Conservation (phyloP, 2,113 vertebrate species). For the Amazona vittata region DNA sequence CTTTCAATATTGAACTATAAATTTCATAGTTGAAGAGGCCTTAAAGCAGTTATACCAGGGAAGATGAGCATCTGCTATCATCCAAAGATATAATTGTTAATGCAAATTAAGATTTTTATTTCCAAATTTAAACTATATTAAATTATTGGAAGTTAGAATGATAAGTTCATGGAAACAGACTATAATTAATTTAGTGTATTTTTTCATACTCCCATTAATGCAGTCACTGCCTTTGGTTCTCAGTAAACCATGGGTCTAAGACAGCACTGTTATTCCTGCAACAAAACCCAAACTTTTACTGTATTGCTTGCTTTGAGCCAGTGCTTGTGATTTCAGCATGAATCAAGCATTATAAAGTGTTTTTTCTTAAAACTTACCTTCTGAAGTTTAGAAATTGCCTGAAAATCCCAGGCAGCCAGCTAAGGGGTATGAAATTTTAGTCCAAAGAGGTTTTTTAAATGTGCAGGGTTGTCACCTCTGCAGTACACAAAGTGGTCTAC, state of each 20-base stretch:
- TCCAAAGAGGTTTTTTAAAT: not conserved
- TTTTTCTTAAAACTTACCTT: not conserved
- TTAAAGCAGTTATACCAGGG: not conserved
- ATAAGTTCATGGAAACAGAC: not conserved
- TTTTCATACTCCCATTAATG: not conserved
- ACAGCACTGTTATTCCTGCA: not conserved
- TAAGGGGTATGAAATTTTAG: not conserved
- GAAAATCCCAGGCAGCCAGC: not conserved
- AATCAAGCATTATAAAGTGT: fast-evolving
- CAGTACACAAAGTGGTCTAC: not conserved
- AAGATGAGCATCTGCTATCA: not conserved
- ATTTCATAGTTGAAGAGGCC: not conserved
- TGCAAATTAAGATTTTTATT: not conserved
- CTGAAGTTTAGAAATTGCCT: not conserved
- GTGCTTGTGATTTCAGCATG: not conserved
- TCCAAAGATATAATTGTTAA: not conserved
- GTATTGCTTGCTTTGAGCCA: not conserved
- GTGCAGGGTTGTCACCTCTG: not conserved
- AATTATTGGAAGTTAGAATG: not conserved
- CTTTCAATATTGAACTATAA: not conserved
- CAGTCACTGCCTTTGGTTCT: not conserved
- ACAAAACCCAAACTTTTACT: not conserved
- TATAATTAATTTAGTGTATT: not conserved
- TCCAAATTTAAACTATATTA: not conserved
- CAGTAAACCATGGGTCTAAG: not conserved